Base-by-base conservation (phyloP, 2,113 vertebrate genomes). In the Gadus macrocephalus region DNA sequence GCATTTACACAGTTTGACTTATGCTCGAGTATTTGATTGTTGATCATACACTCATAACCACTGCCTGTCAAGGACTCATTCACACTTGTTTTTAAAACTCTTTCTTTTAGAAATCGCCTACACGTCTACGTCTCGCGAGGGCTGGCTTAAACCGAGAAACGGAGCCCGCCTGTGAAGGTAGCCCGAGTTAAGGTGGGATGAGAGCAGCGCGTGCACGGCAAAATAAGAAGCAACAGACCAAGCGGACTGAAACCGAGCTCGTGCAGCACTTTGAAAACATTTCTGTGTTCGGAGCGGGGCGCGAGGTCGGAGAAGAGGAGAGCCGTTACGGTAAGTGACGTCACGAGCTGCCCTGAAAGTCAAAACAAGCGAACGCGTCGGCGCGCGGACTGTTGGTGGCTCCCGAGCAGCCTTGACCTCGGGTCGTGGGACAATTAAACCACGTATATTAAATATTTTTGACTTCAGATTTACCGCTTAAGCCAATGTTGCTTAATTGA, bases 331-430 rank as follows among this genome's bases (percentile, higher is more conserved):
- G 3, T 16, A 19, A 66, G 82, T 93, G 92, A 94, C 93, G 93
- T 94, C 92, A 93, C 89, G 78, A 87, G 87, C 81, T 88, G 89
- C 89, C 89, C 90, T 89, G 87, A 91, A 91, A 93, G 90, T 92
- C 91, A 90, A 89, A 93, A 90, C 91, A 91, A 87, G 65, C 76
- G 73, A 76, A 74, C 62, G 74, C 73, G 72, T 87, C 85, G 56
- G 84, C 25, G 25, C 25, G 25, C 75, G 86, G 83, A 78, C 22
- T 15, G 17, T 1, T 20, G 19, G n/a, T 15, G 4, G 70, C 70
- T 66, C 20, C 73, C 35, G 31, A 20, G 7, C 64, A 42, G 64
- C 31, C 11, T 12, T 42, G 64, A 65, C 31, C 64, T 65, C 31
- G 16, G 31, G n/a, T 38, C 17, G 70, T 56, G 80, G 76, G 78